Evolutionary conservation across 2,113 vertebrate genomes (phyloP), one percentile per base, ranked within the genome.

Genomic region (Euleptes europaea): DNA sequence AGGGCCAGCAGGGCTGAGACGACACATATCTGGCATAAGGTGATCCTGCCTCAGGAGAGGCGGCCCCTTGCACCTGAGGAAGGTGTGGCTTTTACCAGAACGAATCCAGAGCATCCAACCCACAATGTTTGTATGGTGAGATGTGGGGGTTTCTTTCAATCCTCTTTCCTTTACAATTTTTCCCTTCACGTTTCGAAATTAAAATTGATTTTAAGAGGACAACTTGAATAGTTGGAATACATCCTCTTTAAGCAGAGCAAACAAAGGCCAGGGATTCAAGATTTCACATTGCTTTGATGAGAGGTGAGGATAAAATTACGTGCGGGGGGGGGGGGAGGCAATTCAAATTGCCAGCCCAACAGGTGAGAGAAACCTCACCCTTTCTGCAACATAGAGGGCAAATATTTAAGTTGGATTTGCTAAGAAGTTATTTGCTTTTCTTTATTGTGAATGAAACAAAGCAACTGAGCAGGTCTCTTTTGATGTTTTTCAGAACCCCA

Each of bases 361-460:
- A 93, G 90, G 92, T 92, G 91, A 93, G 90, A 89, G 84, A 89
- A 91, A 87, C 91, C 90, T 89, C 91, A 88, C 89, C 92, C 88
- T 83, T 93, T 92, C 89, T 88, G 65, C 80, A 80, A 78, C 76
- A 83, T 86, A 91, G 83, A 91, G 51, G 75, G 57, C 82, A 94
- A 93, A 94, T 90, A 91, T 91, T 93, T 91, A 76, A 93, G 91
- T 90, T 93, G 63, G 86, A 63, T 81, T 78, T 92, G 73, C 82
- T 51, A 51, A 88, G 63, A 87, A 88, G 76, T 78, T 33, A 49
- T 87, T 84, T 2, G 85, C 60, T n/a, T 66, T 87, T 47, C 28
- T 83, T 83, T 87, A 49, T 47, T 88, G 69, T 89, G 67, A 85
- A 88, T 83, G 69, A 67, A 87, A 88, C 33, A 84, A 89, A 89